phyloP scores from a whole-genome alignment of 2,797 vertebrate genomes.

The Oreochromis mossambicus region DNA sequence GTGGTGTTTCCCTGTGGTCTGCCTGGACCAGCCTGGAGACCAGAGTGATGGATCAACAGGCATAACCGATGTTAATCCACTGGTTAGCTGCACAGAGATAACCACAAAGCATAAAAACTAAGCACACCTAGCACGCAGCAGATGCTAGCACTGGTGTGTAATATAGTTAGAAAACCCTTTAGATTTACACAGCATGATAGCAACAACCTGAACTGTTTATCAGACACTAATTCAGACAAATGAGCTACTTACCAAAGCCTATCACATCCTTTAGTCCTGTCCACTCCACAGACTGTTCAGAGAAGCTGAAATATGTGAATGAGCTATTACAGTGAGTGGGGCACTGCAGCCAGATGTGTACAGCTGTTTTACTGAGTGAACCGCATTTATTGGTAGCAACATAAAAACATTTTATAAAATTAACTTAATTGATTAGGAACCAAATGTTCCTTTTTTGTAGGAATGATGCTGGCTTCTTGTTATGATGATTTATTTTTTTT shows the following conservation, averaged over 20 bases:
- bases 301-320: background rate
- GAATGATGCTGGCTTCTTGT: background rate
- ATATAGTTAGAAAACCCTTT: background rate
- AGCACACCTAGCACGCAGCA: rapidly evolving
- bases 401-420: background rate
- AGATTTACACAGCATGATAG: background rate
- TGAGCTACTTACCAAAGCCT: background rate
- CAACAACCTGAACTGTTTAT: background rate
- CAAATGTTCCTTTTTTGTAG: rapidly evolving
- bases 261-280: background rate
- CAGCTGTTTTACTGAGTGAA: background rate
- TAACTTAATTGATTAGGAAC: background rate
- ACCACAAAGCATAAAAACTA: background rate
- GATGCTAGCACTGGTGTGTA: background rate
- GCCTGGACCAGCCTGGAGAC: background rate
- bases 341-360: background rate
- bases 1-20: background rate
- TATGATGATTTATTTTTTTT: background rate
- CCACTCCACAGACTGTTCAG: background rate
- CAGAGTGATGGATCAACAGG: background rate
- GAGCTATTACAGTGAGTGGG: background rate
- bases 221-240: background rate
- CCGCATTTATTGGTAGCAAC: background rate
- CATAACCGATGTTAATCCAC: background rate
- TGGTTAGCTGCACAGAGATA: background rate